phyloP scores from a whole-genome alignment of 2,113 vertebrate genomes.

The Romanogobio albipinnatus region DNA sequence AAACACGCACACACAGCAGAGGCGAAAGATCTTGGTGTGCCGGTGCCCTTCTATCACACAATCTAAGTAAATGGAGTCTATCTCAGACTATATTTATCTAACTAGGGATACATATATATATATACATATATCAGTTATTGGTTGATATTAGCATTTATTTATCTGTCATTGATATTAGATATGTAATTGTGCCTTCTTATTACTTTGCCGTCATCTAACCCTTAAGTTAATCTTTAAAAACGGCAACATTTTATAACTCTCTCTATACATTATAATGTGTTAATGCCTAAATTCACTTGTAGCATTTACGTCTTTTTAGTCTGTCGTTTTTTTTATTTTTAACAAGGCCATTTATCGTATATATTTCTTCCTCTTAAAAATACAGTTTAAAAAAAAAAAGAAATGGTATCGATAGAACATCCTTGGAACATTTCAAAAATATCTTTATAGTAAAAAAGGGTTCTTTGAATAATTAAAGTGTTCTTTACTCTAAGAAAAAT shows the following conservation, averaged over 20 bases:
- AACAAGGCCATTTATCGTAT: not conserved
- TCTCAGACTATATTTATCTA: not conserved
- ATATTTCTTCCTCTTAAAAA: not conserved
- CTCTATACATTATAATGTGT: not conserved
- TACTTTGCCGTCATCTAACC: not conserved
- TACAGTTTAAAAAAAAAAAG: too few species aligned
- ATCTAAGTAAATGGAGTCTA: slow-evolving; percentile 40
- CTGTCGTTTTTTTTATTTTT: not conserved
- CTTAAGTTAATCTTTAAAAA: not conserved
- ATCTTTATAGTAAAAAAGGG: not conserved
- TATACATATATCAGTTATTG: not conserved
- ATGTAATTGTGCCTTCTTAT: not conserved
- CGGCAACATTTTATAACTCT: not conserved
- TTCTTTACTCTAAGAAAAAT: not conserved
- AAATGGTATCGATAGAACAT: too few species aligned
- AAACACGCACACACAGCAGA: slow-evolving; percentile 40
- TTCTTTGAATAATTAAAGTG: not conserved
- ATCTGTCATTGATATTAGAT: not conserved
- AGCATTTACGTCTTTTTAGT: not conserved
- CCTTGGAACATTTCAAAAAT: not conserved
- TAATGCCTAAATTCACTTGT: not conserved
- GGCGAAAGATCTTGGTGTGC: slow-evolving; percentile 65
- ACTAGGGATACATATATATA: not conserved
- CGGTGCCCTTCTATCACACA: slow-evolving; percentile 69
- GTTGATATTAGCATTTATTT: not conserved